Base-by-base conservation (phyloP, 2,797 vertebrate species). In the Lates japonicus region DNA sequence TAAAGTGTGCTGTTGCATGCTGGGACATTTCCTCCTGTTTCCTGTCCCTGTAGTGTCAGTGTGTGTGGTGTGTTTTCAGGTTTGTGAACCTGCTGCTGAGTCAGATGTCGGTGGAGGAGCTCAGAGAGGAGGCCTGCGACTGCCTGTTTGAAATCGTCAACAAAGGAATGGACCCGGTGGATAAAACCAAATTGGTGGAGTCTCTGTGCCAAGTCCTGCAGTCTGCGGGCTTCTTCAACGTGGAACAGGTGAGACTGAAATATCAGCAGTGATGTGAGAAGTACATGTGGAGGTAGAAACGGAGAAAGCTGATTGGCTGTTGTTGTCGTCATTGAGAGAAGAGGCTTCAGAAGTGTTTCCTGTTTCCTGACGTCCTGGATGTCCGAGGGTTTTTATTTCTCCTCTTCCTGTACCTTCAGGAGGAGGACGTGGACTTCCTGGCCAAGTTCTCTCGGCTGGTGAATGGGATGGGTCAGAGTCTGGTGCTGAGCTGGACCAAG, bases 401-500 rank as follows among this genome's bases (percentile, higher is more conserved):
- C 51, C 65, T 42, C 52, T 61, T 65, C 74, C 57, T 17, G 60
- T 62, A 52, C 33, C 17, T 2, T 25, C 87, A 99, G 98, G 98
- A 99, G 91, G 98, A 99, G 90, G 97, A 99, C 80, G 98, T 99
- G 88, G 98, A 99, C 94, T 99, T 99, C 91, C 95, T 99, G 82
- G 98, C 98, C 37, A 97, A 98, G 90, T 99, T 99, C 92, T 99
- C 98, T 0, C 97, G 98, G 52, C 94, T 99, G 87, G 95, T 99
- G 59, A 99, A 99, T 78, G 98, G 98, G 51, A 99, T 99, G 97
- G 98, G 98, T 25, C 98, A 99, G 95, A 97, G 97, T 20, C 91
- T 99, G 90, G 97, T 99, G 87, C 88, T 97, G 83, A 99, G 98
- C 94, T 99, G 98, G 98, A 97, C 96, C 93, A 98, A 98, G 86